phyloP scores from a whole-genome alignment of 2,797 vertebrate species.

The Philypnodon macrostomus region DNA sequence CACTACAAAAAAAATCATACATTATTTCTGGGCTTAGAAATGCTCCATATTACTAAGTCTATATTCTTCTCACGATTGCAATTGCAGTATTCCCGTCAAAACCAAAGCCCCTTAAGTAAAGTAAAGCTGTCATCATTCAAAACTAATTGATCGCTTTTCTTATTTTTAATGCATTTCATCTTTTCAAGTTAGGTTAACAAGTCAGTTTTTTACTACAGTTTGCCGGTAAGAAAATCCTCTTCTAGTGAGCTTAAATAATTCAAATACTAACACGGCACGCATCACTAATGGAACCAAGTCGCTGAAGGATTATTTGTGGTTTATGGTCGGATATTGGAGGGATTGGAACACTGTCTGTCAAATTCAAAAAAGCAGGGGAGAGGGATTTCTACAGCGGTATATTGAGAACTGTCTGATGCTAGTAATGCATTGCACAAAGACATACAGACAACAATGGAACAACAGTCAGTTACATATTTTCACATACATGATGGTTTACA shows the following conservation, averaged over 20 bases:
- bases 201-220: not conserved
- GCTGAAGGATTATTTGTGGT: constrained; percentile 12
- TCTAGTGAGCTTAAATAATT: constrained; percentile 30
- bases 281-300: not conserved
- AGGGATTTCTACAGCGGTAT: not conserved
- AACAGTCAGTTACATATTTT: not conserved
- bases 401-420: not conserved
- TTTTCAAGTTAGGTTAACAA: not conserved
- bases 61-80: too few species aligned
- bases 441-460: not conserved
- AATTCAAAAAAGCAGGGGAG: not conserved
- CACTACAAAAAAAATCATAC: too few species aligned
- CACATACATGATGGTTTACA: not conserved
- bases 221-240: constrained; percentile 10
- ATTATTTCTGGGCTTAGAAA: too few species aligned
- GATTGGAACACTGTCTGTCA: constrained; percentile 13
- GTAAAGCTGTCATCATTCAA: too few species aligned
- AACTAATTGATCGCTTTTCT: not conserved
- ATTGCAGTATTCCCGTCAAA: too few species aligned
- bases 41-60: too few species aligned
- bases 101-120: too few species aligned
- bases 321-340: constrained; percentile 6
- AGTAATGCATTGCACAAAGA: not conserved
- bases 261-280: constrained; percentile 8
- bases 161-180: too few species aligned